Evolutionary conservation across 2,113 vertebrate genomes (phyloP).

Genomic region (Turdus rufiventris): DNA sequence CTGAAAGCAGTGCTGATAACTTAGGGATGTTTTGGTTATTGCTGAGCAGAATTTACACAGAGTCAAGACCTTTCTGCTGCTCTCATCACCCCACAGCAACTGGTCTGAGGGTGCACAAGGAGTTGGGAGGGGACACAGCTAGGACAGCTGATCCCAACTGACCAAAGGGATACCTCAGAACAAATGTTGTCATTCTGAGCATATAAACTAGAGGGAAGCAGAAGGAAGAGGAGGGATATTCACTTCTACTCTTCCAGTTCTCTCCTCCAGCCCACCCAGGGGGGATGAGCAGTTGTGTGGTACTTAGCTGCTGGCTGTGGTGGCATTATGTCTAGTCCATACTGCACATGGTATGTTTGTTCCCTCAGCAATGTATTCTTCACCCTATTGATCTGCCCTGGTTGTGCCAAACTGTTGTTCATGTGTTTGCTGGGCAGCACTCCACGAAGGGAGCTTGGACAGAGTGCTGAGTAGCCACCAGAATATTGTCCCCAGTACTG

Average conservation of each 20-base stretch:
- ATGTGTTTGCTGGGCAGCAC: neutral
- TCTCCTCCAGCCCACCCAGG: neutral
- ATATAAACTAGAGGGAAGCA: neutral
- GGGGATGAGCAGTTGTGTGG: neutral
- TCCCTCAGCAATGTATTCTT: neutral
- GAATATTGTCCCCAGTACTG: neutral
- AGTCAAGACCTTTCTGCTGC: neutral
- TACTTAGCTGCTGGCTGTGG: too few relatives aligned
- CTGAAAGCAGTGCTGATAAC: neutral
- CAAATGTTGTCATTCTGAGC: neutral
- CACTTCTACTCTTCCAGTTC: neutral
- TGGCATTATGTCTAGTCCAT: neutral
- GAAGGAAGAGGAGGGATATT: neutral
- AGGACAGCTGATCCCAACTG: neutral
- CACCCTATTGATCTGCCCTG: neutral
- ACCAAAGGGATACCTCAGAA: neutral
- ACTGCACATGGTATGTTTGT: neutral
- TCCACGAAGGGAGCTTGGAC: neutral
- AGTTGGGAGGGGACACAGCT: neutral
- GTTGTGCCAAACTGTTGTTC: neutral
- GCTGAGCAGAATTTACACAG: neutral
- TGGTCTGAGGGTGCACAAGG: neutral
- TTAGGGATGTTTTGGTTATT: neutral
- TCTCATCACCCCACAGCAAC: neutral
- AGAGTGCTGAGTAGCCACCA: neutral